Base-by-base conservation (phyloP, 2,888 invertebrate species). In the Watsonalla cultraria region DNA sequence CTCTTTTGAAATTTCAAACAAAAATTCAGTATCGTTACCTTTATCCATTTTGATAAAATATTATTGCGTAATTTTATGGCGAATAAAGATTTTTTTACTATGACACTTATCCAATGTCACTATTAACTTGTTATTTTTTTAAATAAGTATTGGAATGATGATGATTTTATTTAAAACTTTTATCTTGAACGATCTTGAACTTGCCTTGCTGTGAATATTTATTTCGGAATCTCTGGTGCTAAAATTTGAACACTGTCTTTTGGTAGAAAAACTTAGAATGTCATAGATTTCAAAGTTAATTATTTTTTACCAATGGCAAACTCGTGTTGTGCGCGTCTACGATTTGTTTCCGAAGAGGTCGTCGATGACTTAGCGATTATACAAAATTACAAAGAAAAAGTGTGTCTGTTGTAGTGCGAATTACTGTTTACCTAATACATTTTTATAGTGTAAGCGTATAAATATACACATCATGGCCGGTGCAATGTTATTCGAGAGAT, bases 401-500 rank as follows among this genome's bases (percentile, higher is more conserved):
- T 86, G 81, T 80, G 72, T 73, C 78, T 72, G 75, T 80, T 78
- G 72, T 80, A 82, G 80, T 84, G 82, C 79, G 77, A 78, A 80
- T 82, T 82, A 82, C 77, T 72, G 74, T 82, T 78, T 78, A 76
- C 66, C 74, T 76, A 70, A 74, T 73, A 82, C 78, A 68, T 80
- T 81, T 74, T 80, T 84, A 75, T 87, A 83, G 82, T 77, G 68
- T 85, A 84, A 86, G 83, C 77, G 73, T 85, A 86, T 89, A 88
- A 87, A 89, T 86, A 86, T 76, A 83, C 78, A 79, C 82, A 92
- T 88, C 86, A 97, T 97, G 96, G 96, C 96, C 87, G 96, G 96
- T 90, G 96, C 96, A 82, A 96, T 95, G 94, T 93, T 96, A 92
- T 96, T 96, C 84, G 96, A 96, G 91, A 93, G 96, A 84, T 94